Conservation (phyloP, 2,888 invertebrate species). For the Crocallis elinguaria region DNA sequence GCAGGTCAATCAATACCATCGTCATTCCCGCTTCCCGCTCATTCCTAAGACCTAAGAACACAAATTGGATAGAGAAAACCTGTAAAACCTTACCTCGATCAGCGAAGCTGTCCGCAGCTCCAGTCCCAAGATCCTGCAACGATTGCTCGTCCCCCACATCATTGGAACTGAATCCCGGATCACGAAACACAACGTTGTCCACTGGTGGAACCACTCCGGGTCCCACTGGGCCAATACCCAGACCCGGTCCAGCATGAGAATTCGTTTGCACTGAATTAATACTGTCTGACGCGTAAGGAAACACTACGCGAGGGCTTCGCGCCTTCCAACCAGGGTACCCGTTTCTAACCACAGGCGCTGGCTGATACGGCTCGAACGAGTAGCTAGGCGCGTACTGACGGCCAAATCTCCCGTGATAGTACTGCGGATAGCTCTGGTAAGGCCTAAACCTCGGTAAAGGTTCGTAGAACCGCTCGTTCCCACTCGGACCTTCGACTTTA, state of each 20-base stretch:
- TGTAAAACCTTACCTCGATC: constrained; percentile 86
- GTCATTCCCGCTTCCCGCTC: too few species aligned
- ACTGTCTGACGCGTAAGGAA: constrained; percentile 73
- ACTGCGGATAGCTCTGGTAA: constrained; percentile 56
- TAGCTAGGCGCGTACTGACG: constrained; percentile 71
- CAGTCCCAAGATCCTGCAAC: constrained; percentile 86
- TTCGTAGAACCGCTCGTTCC: constrained; percentile 74
- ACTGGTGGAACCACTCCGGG: constrained; percentile 5
- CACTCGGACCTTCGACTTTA: constrained; percentile 55
- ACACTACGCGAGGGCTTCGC: constrained; percentile 77
- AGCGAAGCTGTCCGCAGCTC: constrained; percentile 80
- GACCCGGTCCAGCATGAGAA: constrained; percentile 66
- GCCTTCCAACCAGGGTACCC: constrained; percentile 77
- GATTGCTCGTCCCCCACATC: constrained; percentile 85
- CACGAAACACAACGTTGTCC: constrained; percentile 83
- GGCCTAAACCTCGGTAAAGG: constrained; percentile 60
- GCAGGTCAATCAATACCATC: too few species aligned
- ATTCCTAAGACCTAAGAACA: not conserved
- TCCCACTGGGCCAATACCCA: not conserved
- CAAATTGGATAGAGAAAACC: not conserved
- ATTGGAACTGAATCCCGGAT: constrained; percentile 85
- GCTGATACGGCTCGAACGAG: constrained; percentile 63
- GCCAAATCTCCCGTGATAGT: constrained; percentile 67
- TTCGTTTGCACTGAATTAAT: constrained; percentile 73
- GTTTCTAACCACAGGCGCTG: constrained; percentile 62